Evolutionary conservation across 2,113 vertebrate species (phyloP).

Genomic region (Pogonocichla stellata): DNA sequence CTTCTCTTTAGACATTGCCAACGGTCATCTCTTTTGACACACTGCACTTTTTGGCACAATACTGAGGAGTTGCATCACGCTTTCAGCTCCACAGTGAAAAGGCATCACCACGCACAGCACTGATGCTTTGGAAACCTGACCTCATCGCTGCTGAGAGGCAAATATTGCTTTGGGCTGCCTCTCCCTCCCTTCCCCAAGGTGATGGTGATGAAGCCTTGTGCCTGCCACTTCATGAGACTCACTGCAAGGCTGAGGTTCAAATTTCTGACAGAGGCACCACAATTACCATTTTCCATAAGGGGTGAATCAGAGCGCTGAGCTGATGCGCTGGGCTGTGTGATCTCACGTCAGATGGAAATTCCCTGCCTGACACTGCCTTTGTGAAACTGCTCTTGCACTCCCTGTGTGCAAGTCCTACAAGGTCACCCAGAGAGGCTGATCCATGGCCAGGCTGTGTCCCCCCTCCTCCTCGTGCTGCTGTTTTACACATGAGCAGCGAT

Average conservation of each 20-base stretch:
- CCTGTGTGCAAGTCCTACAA: not conserved
- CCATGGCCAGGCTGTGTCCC: rapidly evolving
- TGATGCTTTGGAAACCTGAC: not conserved
- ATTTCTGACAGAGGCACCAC: not conserved
- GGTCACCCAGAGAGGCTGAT: not conserved
- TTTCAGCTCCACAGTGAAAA: not conserved
- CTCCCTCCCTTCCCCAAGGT: not conserved
- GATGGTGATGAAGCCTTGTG: not conserved
- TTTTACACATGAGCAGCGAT: rapidly evolving
- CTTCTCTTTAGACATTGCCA: not conserved
- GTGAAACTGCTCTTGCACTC: not conserved
- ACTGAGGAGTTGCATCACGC: not conserved
- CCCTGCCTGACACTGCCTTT: not conserved
- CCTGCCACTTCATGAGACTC: not conserved
- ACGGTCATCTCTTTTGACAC: not conserved
- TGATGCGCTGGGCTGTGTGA: not conserved
- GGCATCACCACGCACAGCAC: not conserved
- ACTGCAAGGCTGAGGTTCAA: not conserved
- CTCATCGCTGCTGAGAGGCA: not conserved
- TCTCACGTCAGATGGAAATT: not conserved
- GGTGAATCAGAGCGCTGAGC: not conserved
- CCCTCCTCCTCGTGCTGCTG: rapidly evolving
- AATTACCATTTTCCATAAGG: not conserved
- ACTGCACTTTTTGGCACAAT: not conserved
- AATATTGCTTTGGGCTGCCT: not conserved